Base-by-base conservation (phyloP, 2,113 vertebrate species). In the Aix galericulata region DNA sequence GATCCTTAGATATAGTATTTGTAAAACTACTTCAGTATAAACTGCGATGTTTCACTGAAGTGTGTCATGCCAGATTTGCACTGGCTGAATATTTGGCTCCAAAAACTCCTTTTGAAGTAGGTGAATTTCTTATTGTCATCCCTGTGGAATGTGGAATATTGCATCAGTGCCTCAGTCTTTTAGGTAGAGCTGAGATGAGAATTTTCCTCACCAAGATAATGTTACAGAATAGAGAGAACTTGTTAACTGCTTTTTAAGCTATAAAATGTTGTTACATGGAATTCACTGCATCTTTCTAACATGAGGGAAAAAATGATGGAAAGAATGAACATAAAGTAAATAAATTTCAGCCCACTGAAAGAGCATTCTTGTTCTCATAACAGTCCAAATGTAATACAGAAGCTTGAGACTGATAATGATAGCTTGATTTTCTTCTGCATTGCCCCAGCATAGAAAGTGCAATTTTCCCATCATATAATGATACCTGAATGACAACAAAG, bases 391-490 rank as follows among this genome's bases (percentile, higher is more conserved):
- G 44, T 53, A 50, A 84, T 48, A 86, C 53, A 78, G 67, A 91
- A 90, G 17, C 11, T 42, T 3, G 2, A 81, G 44, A 27, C 42
- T 64, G 22, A n/a, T 68, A 83, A 50, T 56, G 73, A 81, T 56
- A 86, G 34, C 52, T 81, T 64, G 63, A 86, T 78, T 86, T 88
- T 82, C 56, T 91, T 78, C 42, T 88, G 31, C 52, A 38, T 64
- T 94, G 48, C 17, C 18, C 38, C 38, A 86, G 48, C 16, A 72
- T 75, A 71, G 59, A 91, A 86, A 71, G 60, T 56, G 42, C 73
- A 31, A 86, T 96, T 93, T 93, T 92, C 72, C 44, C 63, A 66
- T 81, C 80, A 62, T 50, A 58, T 88, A 83, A 81, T 90, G 86
- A 86, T 71, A 75, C 38, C 64, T 90, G 76, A 81, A 86, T 63